Evolutionary conservation across 2,888 invertebrate genomes (phyloP).

Genomic region (Gnatocerus cornutus): DNA sequence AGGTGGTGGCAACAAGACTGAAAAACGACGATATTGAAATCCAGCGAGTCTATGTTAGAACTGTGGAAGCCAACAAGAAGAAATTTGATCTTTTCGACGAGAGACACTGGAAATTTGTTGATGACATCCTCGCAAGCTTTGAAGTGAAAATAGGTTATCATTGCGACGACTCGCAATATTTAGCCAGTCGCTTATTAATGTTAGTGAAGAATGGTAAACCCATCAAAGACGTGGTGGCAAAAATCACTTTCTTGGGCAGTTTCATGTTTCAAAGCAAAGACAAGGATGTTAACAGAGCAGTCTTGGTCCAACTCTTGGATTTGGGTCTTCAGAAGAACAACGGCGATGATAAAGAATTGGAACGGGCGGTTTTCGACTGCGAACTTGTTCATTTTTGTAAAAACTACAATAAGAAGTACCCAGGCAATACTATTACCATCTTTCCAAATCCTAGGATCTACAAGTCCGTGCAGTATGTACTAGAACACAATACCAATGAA

Average conservation of each 20-base stretch:
- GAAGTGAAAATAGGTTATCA: not conserved
- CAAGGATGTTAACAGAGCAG: not conserved
- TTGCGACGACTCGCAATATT: not conserved
- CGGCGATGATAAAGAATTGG: not conserved
- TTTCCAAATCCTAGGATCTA: not conserved
- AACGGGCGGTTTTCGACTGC: not conserved
- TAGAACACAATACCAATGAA: not conserved
- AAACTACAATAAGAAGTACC: not conserved
- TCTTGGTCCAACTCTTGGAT: not conserved
- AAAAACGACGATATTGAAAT: not conserved
- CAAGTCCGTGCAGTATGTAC: not conserved
- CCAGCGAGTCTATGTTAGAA: not conserved
- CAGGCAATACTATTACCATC: not conserved
- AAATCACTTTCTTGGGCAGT: not conserved
- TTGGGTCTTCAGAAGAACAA: not conserved
- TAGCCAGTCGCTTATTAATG: not conserved
- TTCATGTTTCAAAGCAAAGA: not conserved
- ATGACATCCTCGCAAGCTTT: not conserved
- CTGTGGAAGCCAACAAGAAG: no score
- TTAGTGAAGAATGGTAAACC: slow-evolving; percentile 2
- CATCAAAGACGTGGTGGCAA: not conserved
- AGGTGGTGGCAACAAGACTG: not conserved
- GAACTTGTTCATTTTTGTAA: not conserved
- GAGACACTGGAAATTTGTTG: slow-evolving; percentile 1
- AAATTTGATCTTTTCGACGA: not conserved